Evolutionary conservation across 2,888 invertebrate species (phyloP), one percentile per base, ranked within the genome.

Genomic region (Dexiosoma caninum): DNA sequence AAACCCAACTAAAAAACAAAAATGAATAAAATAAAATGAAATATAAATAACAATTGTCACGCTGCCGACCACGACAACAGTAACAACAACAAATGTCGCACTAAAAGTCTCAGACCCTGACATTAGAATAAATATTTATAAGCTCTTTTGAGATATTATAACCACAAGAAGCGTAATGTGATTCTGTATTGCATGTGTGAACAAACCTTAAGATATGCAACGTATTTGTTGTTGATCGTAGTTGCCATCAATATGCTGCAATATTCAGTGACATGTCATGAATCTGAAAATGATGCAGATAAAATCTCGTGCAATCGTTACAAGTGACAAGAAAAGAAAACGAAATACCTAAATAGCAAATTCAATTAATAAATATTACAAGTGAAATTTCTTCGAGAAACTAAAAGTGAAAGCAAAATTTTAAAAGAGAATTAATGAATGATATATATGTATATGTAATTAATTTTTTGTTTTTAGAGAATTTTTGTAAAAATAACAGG

Each of bases 41-140:
- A 21, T 67, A 57, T 57, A 66, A 27, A 27, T 27, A 27, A 27
- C 6, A 3, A 27, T 27, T 27, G 27, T 69, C 77, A 72, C 64
- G 72, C 40, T 72, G 51, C 42, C 57, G 40, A 64, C 40, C 59
- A 57, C 37, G 35, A 19, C 32, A n/a, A 51, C 27, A n/a, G n/a
- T n/a, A 7, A 30, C 44, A 77, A 9, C 66, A 40, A 30, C 69
- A 40, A 66, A 57, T 37, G 55, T 19, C 5, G 49, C 12, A 64
- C 60, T 23, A 60, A 21, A 64, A 72, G 51, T 51, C 40, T 69
- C 69, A 69, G 62, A 51, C 72, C 76, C 62, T 72, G 81, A 72
- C 77, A 72, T 81, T 77, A 62, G 55, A 67, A 72, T 72, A 51
- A 23, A 55, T 19, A 49, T 23, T n/a, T 49, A 42, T 21, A 55